Evolutionary conservation across 2,797 vertebrate species (phyloP).

Genomic region (Xenops minutus): DNA sequence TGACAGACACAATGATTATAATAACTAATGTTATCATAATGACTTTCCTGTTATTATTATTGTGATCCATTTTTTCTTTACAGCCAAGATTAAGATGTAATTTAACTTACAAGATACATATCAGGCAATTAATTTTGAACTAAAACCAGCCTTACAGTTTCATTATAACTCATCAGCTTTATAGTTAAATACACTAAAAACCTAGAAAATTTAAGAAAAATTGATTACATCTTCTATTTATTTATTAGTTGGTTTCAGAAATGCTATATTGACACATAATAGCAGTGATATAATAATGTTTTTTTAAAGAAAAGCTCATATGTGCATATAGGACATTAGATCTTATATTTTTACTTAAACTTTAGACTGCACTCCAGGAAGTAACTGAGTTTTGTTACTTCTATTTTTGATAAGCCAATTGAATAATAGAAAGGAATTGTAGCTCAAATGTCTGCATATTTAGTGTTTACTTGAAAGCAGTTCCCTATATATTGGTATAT

Average conservation of each 20-base stretch:
- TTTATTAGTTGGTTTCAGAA: not conserved
- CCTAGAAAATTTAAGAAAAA: not conserved
- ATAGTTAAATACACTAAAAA: not conserved
- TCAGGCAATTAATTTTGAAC: slow-evolving; percentile 4
- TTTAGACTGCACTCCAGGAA: not conserved
- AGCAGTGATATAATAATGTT: not conserved
- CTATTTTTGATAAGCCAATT: not conserved
- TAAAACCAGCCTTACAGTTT: not conserved
- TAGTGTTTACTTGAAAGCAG: not conserved
- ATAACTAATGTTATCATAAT: slow-evolving; percentile 49
- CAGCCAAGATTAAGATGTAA: slow-evolving; percentile 1
- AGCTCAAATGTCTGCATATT: not conserved
- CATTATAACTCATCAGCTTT: not conserved
- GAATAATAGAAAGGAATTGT: not conserved
- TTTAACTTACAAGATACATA: slow-evolving; percentile 35
- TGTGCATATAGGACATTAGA: not conserved
- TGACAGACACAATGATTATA: not conserved
- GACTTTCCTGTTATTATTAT: slow-evolving; percentile 40
- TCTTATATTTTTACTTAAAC: not conserved
- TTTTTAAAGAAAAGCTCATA: not conserved
- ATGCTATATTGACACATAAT: not conserved
- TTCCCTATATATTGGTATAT: not conserved
- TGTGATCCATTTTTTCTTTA: slow-evolving; percentile 29
- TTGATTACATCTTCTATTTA: not conserved
- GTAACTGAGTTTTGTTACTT: not conserved